Evolutionary conservation across 2,113 vertebrate genomes (phyloP), one percentile per base, ranked within the genome.

Genomic region (Chaetops frenatus): DNA sequence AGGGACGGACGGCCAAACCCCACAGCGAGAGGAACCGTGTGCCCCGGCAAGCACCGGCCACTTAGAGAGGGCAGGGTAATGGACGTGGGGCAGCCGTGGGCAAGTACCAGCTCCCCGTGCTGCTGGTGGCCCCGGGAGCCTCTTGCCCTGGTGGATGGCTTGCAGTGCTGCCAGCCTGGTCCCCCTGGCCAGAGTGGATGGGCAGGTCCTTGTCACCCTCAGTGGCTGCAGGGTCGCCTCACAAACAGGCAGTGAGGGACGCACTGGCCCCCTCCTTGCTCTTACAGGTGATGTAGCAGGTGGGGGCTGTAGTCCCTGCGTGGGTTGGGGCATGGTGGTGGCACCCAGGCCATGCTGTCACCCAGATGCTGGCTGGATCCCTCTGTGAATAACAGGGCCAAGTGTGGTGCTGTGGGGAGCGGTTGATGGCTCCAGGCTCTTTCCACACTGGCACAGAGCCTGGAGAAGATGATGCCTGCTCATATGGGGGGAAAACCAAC

Each of bases 21-120:
- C 98, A 97, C 2, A 71, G 97, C 0, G 99, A 99, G 90, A 98
- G 98, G 42, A 99, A 98, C 95, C 98, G 99, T 6, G 98, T 98
- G 6, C 99, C 99, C 23, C 97, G 99, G 73, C 98, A 99, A 76
- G 97, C 98, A 8, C 95, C 86, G 8, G 90, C 81, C 35, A 80
- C 95, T 50, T 98, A 98, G 94, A 62, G 58, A 47, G 54, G 36
- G 24, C 44, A 42, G 45, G 28, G 74, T 56, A 17, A 51, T 0
- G 60, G 78, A 11, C 0, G 0, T 29, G 61, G 83, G 82, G 83
- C 31, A 73, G 73, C 48, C 0, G 0, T 28, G 51, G 81, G 62
- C 5, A 14, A 82, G 40, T 27, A 57, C 24, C 64, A 48, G 50
- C 40, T 80, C n/a, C 73, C 51, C 0, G 4, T 21, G n/a, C 77